phyloP scores from a whole-genome alignment of 2,797 vertebrate species.

The Pampus argenteus region DNA sequence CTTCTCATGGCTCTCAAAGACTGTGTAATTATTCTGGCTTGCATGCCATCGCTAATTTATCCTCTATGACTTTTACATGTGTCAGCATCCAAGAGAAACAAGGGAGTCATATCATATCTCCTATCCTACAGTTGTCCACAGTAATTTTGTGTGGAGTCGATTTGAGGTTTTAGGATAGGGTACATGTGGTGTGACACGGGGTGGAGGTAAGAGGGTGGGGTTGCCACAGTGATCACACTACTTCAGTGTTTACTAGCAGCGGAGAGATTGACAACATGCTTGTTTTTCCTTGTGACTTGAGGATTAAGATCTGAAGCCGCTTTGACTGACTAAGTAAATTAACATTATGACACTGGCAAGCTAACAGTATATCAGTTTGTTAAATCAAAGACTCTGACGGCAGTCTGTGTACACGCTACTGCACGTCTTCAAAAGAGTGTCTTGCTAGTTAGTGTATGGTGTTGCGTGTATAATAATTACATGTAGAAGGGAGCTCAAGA shows the following conservation, averaged over 20 bases:
- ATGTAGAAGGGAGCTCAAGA: neutral
- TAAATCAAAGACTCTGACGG: constrained; percentile 57
- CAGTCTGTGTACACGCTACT: constrained; percentile 14
- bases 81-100: constrained; percentile 66
- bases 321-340: constrained; percentile 83
- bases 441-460: neutral
- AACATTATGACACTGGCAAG: constrained; percentile 75
- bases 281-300: constrained; percentile 73
- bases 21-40: constrained; percentile 66
- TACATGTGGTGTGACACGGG: constrained; percentile 48
- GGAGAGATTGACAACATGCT: constrained; percentile 60
- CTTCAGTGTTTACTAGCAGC: constrained; percentile 70
- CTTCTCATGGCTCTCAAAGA: constrained; percentile 79
- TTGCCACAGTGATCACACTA: constrained; percentile 57
- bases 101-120: constrained; percentile 52
- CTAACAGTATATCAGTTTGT: constrained; percentile 52
- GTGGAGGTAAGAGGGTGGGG: constrained; percentile 52
- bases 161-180: constrained; percentile 45
- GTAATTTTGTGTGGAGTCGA: constrained; percentile 48
- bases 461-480: constrained; percentile 21
- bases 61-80: constrained; percentile 51
- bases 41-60: constrained; percentile 63
- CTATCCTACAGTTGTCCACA: constrained; percentile 48
- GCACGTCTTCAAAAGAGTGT: constrained; percentile 1
- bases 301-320: constrained; percentile 78